These are phyloP conservation scores for Ictalurus furcatus DNA, from an alignment of 2,113 vertebrate genomes.

Conservation along the genomic window DNA sequence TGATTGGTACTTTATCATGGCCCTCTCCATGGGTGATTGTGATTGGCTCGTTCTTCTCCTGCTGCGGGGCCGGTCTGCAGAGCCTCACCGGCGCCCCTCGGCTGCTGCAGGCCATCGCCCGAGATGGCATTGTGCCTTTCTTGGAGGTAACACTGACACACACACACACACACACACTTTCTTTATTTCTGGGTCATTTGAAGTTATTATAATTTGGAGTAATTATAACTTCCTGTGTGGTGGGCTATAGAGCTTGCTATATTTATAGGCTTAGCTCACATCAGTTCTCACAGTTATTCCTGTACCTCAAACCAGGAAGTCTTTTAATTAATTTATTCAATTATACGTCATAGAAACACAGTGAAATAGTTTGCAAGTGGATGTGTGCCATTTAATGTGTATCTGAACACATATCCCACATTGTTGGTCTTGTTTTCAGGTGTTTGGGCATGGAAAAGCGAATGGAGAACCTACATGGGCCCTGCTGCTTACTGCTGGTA, in stretches of 20 bases:
- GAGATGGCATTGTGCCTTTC: conserved; percentile 92
- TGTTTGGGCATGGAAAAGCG: conserved; percentile 92
- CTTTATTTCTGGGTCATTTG: neutral
- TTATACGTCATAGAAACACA: neutral
- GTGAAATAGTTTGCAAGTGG: neutral
- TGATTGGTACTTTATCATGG: conserved; percentile 93
- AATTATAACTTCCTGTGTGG: neutral
- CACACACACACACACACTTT: too few species aligned
- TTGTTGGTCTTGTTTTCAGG: conserved; percentile 64
- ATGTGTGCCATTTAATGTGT: neutral
- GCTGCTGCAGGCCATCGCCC: conserved; percentile 91
- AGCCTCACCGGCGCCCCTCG: conserved; percentile 93
- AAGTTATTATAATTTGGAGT: neutral
- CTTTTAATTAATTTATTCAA: neutral
- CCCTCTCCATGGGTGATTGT: conserved; percentile 98
- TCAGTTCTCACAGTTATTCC: neutral
- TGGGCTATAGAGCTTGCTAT: neutral
- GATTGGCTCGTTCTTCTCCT: conserved; percentile 97
- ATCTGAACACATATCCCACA: neutral
- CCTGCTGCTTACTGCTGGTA: conserved; percentile 85
- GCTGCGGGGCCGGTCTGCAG: conserved; percentile 92
- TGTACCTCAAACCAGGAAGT: neutral
- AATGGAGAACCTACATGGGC: conserved; percentile 98
- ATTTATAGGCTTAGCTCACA: conserved; percentile 4
- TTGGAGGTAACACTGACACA: conserved; percentile 75